Conservation (phyloP, 2,888 invertebrate genomes). For the Callinectes sapidus region DNA sequence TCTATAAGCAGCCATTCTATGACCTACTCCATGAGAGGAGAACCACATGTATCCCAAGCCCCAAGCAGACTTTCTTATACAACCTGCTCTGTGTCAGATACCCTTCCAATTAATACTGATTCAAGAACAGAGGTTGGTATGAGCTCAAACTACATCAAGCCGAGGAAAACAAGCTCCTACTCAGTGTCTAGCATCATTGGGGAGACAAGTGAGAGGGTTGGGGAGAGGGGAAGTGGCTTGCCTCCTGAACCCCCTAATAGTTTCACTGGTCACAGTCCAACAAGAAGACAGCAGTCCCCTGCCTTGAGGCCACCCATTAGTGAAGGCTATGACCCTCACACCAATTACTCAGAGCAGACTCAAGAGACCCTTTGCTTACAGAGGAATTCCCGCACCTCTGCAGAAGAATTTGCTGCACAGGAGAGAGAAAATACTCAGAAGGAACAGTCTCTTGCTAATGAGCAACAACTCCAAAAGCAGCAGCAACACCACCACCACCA, state of each 20-base stretch:
- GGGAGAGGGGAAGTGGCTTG: conserved; percentile 49
- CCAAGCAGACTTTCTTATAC: conserved; percentile 57
- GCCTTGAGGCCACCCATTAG: conserved; percentile 40
- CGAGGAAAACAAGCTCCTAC: conserved; percentile 70
- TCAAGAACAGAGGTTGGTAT: conserved; percentile 48
- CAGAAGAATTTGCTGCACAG: conserved; percentile 44
- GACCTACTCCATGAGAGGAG: conserved; percentile 57
- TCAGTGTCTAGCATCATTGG: conserved; percentile 73
- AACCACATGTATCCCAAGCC: conserved; percentile 59
- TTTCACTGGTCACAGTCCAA: conserved; percentile 56
- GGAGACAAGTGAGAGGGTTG: conserved; percentile 66
- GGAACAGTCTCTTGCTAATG: conserved; percentile 47
- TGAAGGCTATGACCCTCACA: conserved; percentile 61
- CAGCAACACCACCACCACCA: conserved; percentile 30
- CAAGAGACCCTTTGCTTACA: conserved; percentile 46
- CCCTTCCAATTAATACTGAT: conserved; percentile 46
- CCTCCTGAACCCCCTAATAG: conserved; percentile 52
- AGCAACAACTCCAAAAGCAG: conserved; percentile 39
- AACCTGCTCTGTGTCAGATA: conserved; percentile 54
- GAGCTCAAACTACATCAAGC: conserved; percentile 57
- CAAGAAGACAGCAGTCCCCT: conserved; percentile 54
- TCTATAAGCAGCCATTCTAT: conserved; percentile 54
- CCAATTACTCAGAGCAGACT: conserved; percentile 35
- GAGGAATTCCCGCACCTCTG: conserved; percentile 29
- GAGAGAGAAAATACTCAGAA: conserved; percentile 50